These are phyloP conservation scores for Hydroisotoma schaefferi DNA, from an alignment of 2,888 invertebrate species.

Conservation along the genomic window DNA sequence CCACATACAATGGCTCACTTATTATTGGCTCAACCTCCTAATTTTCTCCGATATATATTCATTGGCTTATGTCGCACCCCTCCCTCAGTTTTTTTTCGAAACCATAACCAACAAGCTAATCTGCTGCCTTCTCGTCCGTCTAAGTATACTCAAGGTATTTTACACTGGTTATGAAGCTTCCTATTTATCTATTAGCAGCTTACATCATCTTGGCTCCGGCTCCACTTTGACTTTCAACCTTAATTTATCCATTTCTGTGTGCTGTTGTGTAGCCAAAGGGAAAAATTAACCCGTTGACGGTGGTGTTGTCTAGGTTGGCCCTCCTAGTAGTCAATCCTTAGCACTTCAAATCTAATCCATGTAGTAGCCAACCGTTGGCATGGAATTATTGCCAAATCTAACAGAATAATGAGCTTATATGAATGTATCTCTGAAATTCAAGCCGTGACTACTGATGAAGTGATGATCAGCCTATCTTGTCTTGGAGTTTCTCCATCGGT, in stretches of 20 bases:
- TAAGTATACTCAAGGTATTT: too few species aligned
- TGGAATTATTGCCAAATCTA: too few species aligned
- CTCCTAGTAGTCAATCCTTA: too few species aligned
- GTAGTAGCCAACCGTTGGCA: too few species aligned
- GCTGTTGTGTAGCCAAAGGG: neutral
- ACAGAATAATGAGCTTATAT: slow-evolving; percentile 9
- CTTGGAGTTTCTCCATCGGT: neutral
- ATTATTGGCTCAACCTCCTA: slow-evolving; percentile 21
- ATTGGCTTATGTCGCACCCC: slow-evolving; percentile 9
- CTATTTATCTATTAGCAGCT: too few species aligned
- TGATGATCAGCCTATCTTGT: slow-evolving; percentile 1
- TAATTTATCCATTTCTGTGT: slow-evolving; percentile 6
- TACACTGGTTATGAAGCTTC: too few species aligned
- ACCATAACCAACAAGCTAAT: neutral
- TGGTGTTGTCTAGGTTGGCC: neutral
- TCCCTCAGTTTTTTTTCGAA: neutral
- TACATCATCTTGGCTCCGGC: neutral
- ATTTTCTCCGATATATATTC: slow-evolving; percentile 7
- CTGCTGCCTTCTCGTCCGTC: neutral
- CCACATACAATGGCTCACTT: slow-evolving; percentile 41
- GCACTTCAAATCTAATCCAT: too few species aligned
- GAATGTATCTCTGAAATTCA: slow-evolving; percentile 4
- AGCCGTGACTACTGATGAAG: slow-evolving; percentile 9
- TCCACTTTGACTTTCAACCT: slow-evolving; percentile 9
- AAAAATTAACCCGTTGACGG: neutral